phyloP scores from a whole-genome alignment of 2,797 vertebrate species.

The Mormyrops boulengeri region DNA sequence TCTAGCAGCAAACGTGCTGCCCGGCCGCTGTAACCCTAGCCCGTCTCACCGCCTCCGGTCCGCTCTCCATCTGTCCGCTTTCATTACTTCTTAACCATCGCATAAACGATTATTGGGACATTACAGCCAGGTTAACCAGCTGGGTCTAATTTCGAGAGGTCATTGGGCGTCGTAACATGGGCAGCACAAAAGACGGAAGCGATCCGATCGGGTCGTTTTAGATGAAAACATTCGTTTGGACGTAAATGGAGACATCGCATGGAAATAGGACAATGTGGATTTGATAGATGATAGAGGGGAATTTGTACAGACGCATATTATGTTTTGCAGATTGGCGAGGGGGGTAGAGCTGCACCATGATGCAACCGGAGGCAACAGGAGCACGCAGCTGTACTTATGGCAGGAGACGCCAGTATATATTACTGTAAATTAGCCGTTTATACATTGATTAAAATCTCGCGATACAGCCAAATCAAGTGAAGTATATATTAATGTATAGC shows the following conservation, averaged over 20 bases:
- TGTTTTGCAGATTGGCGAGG: neutral
- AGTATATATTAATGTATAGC: neutral
- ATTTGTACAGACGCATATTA: neutral
- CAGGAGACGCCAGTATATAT: neutral
- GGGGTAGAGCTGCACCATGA: slow-evolving; percentile 35
- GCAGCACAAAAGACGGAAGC: neutral
- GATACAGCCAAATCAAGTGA: too few relatives aligned
- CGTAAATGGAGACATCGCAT: neutral
- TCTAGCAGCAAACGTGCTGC: neutral
- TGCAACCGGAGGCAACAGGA: slow-evolving; percentile 64
- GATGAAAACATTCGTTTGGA: neutral
- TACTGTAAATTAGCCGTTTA: neutral
- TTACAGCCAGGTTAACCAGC: neutral
- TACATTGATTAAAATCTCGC: neutral
- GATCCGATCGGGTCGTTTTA: neutral
- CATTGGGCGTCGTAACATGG: neutral
- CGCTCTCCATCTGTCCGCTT: neutral
- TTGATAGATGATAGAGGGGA: neutral
- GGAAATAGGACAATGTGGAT: neutral
- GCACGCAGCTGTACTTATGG: neutral
- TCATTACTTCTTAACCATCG: neutral
- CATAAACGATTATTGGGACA: neutral
- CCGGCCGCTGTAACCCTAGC: neutral
- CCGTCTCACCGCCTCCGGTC: neutral
- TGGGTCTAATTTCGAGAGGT: neutral